Percentiles rank a stretch among this genome's conserved stretches.
phyloP scores from a whole-genome alignment of 2,888 invertebrate species.

The Hydroisotoma schaefferi region DNA sequence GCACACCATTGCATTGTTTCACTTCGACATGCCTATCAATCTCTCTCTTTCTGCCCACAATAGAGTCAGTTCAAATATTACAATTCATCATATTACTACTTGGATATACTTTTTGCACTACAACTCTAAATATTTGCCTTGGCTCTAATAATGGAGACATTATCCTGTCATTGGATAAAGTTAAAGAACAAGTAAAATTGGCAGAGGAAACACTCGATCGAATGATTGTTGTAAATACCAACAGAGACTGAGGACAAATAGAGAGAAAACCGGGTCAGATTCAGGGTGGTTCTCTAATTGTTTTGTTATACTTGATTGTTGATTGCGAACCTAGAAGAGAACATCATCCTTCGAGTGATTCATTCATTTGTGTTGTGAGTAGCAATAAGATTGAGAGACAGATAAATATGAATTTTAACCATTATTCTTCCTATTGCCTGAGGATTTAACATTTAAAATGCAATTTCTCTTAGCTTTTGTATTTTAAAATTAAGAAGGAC shows the following conservation, averaged over 20 bases:
- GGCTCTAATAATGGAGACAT: too few species aligned
- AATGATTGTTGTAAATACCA: too few species aligned
- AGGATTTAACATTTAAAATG: not conserved
- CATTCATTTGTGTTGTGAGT: not conserved
- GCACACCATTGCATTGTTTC: too few species aligned
- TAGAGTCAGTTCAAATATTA: too few species aligned
- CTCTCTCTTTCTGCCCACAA: too few species aligned
- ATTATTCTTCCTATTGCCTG: not conserved
- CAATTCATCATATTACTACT: too few species aligned
- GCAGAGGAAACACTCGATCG: not conserved
- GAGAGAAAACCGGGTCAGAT: slow-evolving; percentile 18
- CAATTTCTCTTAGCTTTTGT: slow-evolving; percentile 5
- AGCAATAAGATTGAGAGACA: not conserved
- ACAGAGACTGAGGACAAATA: too few species aligned
- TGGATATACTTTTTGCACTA: too few species aligned
- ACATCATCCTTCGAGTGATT: slow-evolving; percentile 1
- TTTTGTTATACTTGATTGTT: slow-evolving; percentile 16
- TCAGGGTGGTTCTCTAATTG: slow-evolving; percentile 14
- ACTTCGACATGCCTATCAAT: too few species aligned
- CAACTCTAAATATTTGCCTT: too few species aligned
- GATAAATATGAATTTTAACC: slow-evolving; percentile 1
- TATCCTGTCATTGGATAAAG: not conserved
- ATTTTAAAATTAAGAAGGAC: too few species aligned
- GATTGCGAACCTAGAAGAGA: not conserved
- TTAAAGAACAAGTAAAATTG: not conserved